Conservation (phyloP, 2,797 vertebrate genomes). For the Holocentrus rufus region DNA sequence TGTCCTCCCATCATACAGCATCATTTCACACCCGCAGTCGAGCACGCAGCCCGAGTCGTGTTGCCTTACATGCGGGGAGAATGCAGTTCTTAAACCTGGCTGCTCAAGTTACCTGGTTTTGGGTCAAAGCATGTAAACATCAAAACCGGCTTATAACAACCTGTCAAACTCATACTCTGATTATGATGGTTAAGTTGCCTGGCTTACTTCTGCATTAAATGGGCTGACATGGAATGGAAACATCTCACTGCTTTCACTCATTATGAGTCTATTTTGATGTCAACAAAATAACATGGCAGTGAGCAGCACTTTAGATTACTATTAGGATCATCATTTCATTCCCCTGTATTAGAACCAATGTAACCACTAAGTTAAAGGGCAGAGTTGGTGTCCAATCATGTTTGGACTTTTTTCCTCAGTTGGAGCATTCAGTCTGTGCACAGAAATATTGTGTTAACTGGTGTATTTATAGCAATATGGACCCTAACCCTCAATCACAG, state of each 20-base stretch:
- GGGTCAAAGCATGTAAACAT: background rate
- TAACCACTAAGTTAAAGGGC: too few relatives aligned
- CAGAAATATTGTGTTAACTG: background rate
- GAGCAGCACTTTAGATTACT: background rate
- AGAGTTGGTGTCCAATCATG: background rate
- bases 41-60: background rate
- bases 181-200: background rate
- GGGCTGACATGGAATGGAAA: too few relatives aligned
- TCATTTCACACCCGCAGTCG: too few relatives aligned
- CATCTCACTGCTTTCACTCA: too few relatives aligned
- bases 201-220: background rate
- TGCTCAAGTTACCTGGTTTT: background rate
- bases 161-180: background rate
- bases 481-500: slow-evolving; percentile 10
- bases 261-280: background rate
- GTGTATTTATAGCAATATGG: background rate
- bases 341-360: slow-evolving; percentile 3
- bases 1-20: background rate
- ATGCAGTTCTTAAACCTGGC: background rate
- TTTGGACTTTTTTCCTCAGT: background rate
- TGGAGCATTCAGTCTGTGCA: slow-evolving; percentile 3
- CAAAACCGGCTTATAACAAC: background rate
- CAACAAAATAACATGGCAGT: background rate
- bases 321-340: background rate
- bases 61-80: slow-evolving; percentile 12